Evolutionary conservation across 2,888 invertebrate species (phyloP).

Genomic region (Julus scanicus): DNA sequence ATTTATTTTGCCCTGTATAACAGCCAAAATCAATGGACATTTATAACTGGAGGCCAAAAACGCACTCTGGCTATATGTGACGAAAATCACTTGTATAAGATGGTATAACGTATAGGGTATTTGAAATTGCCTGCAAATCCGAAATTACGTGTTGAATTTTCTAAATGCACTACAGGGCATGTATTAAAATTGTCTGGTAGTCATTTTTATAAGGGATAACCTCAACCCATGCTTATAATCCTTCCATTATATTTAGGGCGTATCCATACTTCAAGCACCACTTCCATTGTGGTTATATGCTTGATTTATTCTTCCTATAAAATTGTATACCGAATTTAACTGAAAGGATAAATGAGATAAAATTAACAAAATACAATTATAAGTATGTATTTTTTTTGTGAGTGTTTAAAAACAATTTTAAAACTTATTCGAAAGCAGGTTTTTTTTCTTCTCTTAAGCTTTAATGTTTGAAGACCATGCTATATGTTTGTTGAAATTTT

Average conservation of each 20-base stretch:
- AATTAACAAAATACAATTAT: neutral
- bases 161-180: too few species aligned
- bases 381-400: neutral
- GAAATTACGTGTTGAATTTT: too few species aligned
- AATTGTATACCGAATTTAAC: neutral
- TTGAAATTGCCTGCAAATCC: neutral
- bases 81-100: neutral
- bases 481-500: too few species aligned
- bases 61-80: neutral
- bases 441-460: too few species aligned
- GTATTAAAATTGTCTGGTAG: too few species aligned
- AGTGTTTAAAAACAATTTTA: too few species aligned
- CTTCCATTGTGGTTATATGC: neutral
- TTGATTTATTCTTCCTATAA: neutral
- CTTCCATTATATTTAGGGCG: neutral
- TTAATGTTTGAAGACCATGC: too few species aligned
- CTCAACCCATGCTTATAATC: neutral
- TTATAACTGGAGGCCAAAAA: neutral
- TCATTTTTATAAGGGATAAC: neutral
- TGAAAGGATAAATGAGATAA: neutral
- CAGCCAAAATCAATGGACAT: constrained; percentile 4
- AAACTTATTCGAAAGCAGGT: too few species aligned
- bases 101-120: neutral
- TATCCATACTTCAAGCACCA: neutral
- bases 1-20: neutral